phyloP scores from a whole-genome alignment of 2,797 vertebrate genomes.

The Acomys russatus region DNA sequence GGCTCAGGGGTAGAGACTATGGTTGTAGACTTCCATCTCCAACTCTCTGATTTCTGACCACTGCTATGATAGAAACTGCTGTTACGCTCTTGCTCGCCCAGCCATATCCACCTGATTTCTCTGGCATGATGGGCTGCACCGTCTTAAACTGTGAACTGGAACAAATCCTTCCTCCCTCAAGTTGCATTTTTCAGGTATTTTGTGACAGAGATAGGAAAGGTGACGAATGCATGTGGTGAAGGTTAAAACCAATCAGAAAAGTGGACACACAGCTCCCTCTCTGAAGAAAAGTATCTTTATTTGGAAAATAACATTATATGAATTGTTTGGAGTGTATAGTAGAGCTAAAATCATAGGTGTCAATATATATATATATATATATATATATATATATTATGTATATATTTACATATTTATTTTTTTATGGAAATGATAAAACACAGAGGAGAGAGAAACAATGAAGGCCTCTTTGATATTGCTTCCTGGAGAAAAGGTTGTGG shows the following conservation, averaged over 20 bases:
- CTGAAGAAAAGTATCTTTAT: constrained; percentile 1
- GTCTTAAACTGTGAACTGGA: not conserved
- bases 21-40: not conserved
- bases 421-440: not conserved
- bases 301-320: not conserved
- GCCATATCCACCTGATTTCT: not conserved
- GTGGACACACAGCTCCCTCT: not conserved
- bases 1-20: not conserved
- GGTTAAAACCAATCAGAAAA: not conserved
- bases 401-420: not conserved
- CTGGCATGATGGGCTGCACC: too few species aligned
- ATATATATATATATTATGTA: not conserved
- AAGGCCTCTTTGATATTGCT: not conserved
- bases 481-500: not conserved
- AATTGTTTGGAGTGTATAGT: not conserved
- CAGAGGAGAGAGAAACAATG: not conserved
- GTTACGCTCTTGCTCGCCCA: not conserved
- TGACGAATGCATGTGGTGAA: not conserved
- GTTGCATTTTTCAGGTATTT: not conserved
- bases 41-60: not conserved
- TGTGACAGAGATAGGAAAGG: not conserved
- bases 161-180: not conserved
- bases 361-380: not conserved
- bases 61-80: not conserved
- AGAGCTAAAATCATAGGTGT: constrained; percentile 2